Evolutionary conservation across 2,113 vertebrate genomes (phyloP), one percentile per base, ranked within the genome.

Genomic region (Bujurquina vittata): DNA sequence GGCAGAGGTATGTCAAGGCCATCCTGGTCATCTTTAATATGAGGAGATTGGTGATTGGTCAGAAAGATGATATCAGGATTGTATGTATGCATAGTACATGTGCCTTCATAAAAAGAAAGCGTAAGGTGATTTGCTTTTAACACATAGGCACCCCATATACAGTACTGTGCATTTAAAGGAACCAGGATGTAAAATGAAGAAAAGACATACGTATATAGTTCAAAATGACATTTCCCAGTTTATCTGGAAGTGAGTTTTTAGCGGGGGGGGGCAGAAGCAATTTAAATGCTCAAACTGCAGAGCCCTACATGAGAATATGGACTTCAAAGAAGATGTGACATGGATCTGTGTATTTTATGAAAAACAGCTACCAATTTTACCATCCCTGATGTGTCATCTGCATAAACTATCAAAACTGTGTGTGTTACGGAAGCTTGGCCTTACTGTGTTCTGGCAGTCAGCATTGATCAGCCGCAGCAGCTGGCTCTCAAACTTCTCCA

Each of bases 401-500:
- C 60, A 63, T 23, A 80, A 23, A 5, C n/a, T 5, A 20, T 33
- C 10, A 37, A 79, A 46, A 11, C 8, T 81, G 67, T 61, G 72
- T 75, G 62, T 77, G 86, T 79, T 29, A 5, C 3, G 20, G 49
- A 63, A 40, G 46, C 26, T 18, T 6, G 31, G 49, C n/a, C 93
- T 91, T 94, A 99, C 98, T 95, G 96, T 96, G 75, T 92, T 95
- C 11, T 96, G 93, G 87, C 94, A 94, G 85, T 99, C 98, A 0
- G 80, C 90, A 88, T 92, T 93, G 23, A 99, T 92, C 2, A 96
- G 94, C 23, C 95, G 94, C 91, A 98, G 92, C 74, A 99, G 95
- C 11, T 97, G 96, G 35, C 96, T 96, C 94, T 99, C 98, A 2
- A 99, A 99, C 31, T 92, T 96, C 93, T 98, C 96, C 49, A 99